A percentile compares a stretch with the other conserved stretches of the same genome.
Evolutionary conservation across 2,113 vertebrate species (phyloP).

Genomic region (Caretta caretta): DNA sequence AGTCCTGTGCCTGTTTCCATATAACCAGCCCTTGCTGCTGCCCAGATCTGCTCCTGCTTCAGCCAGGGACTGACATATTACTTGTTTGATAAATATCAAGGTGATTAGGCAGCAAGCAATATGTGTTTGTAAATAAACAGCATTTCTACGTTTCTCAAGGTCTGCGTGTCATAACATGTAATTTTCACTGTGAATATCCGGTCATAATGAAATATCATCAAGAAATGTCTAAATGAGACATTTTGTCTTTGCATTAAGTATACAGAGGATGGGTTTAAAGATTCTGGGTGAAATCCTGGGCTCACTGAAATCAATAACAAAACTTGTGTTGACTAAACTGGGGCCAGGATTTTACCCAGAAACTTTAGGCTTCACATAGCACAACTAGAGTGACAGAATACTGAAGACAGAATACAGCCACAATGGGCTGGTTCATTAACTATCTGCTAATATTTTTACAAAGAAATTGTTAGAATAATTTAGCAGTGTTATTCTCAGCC

Average conservation of each 20-base stretch:
- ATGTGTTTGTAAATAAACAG: background rate
- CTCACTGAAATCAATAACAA: background rate
- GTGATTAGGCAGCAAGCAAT: background rate
- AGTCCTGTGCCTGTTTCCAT: too few relatives aligned
- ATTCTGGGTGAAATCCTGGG: too few relatives aligned
- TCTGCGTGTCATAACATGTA: background rate
- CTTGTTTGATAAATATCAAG: background rate
- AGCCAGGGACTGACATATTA: too few relatives aligned
- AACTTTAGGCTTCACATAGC: background rate
- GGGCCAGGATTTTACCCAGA: background rate
- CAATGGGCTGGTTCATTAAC: background rate
- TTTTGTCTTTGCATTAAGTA: background rate
- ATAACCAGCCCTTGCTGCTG: too few relatives aligned
- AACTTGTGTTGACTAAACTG: background rate
- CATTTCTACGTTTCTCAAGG: background rate
- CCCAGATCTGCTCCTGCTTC: too few relatives aligned
- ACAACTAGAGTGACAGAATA: background rate
- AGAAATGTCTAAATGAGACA: background rate
- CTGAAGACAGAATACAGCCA: background rate
- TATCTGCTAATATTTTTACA: background rate
- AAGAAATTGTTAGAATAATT: background rate
- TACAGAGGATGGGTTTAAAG: background rate
- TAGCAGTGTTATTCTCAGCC: background rate
- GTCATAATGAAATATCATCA: background rate
- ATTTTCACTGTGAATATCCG: accelerated